A percentile compares a stretch with the other conserved stretches of the same genome.
These are phyloP conservation scores for Eremobia ochroleuca DNA, from an alignment of 2,888 invertebrate species.

Conservation along the genomic window DNA sequence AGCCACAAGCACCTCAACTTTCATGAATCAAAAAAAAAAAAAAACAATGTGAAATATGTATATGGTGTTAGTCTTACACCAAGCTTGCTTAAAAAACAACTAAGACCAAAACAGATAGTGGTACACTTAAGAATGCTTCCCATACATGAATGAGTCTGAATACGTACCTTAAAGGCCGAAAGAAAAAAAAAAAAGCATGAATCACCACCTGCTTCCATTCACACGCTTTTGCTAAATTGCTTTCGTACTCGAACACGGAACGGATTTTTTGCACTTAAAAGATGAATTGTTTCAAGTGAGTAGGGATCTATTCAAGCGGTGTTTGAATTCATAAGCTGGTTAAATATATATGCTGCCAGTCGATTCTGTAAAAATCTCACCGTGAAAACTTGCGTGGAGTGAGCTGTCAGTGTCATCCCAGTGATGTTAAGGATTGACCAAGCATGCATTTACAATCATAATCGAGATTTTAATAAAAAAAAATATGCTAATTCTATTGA, in stretches of 20 bases:
- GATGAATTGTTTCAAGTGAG: conserved; percentile 76
- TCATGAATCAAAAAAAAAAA: too few relatives aligned
- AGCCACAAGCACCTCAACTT: too few relatives aligned
- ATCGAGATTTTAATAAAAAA: too few relatives aligned
- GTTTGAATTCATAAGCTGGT: conserved; percentile 46
- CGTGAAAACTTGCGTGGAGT: too few relatives aligned
- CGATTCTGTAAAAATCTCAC: too few relatives aligned
- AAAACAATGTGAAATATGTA: background rate
- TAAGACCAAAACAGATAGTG: conserved; percentile 14
- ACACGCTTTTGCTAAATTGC: conserved; percentile 83
- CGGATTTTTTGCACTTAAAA: conserved; percentile 77
- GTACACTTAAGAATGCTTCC: conserved; percentile 39
- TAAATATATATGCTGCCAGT: conserved; percentile 24
- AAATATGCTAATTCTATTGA: too few relatives aligned
- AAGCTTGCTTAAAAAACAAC: conserved; percentile 1
- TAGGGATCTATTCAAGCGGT: conserved; percentile 59
- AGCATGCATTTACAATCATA: too few relatives aligned
- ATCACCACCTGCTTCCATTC: conserved; percentile 81
- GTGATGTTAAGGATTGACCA: too few relatives aligned
- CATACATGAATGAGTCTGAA: conserved; percentile 51
- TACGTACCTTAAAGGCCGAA: conserved; percentile 50
- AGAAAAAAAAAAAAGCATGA: conserved; percentile 68
- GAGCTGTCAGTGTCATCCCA: too few relatives aligned
- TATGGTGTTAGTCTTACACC: background rate
- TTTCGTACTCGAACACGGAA: conserved; percentile 77